Base-by-base conservation (phyloP, 2,797 vertebrate genomes). In the Calcarius lapponicus region DNA sequence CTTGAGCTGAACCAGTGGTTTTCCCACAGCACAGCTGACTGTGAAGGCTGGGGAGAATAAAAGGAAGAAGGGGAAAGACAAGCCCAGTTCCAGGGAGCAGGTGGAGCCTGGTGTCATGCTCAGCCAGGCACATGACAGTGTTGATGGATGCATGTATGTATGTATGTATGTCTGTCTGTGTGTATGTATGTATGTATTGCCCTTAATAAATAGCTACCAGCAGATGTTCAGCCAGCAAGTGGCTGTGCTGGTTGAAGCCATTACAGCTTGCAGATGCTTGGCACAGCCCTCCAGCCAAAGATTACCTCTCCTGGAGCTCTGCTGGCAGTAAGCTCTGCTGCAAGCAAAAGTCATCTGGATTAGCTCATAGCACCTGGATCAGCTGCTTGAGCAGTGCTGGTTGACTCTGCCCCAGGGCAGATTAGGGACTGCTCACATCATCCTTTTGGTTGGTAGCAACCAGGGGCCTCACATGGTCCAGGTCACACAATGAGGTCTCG, bases 291-390 rank as follows among this genome's bases (percentile, higher is more conserved):
- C 29, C 67, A 93, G 88, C 88, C 71, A 90, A 86, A 91, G 88
- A 95, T 94, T 93, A 82, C 92, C 83, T 93, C 94, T 96, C 90
- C 90, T 2, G 8, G 80, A 94, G 92, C 73, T 90, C 69, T 91
- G 65, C 85, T 95, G 93, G 94, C 95, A 95, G 51, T 26, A 87
- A 90, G 38, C 34, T 92, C 75, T 67, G 38, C 82, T 93, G 87
- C 50, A 86, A 84, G 83, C 24, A 62, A 29, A 86, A 94, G 36
- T 94, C 80, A 67, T 45, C 80, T 90, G 86, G 58, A 90, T 95
- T 95, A 94, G 83, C 70, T 95, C 88, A 90, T 70, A 88, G 73
- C 88, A 95, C 93, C 95, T 95, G 94, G 76, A 84, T 95, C 80
- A 93, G 73, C 86, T 86, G 76, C 90, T 73, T 42, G 36, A 84